These are phyloP conservation scores for Acrocera orbiculus DNA, from an alignment of 2,888 invertebrate genomes.

Conservation along the genomic window DNA sequence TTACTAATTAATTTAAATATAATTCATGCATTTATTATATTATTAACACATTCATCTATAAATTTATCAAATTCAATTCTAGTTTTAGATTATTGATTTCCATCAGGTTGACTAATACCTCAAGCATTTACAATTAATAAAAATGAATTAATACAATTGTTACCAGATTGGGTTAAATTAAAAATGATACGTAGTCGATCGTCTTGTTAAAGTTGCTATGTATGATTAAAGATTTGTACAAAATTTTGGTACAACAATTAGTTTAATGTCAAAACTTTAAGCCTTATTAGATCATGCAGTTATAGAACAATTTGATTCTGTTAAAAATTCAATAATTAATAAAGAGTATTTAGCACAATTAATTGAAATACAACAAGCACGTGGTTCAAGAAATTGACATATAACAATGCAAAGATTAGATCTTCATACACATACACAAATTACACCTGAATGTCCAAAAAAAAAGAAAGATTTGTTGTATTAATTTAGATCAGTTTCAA, in stretches of 20 bases:
- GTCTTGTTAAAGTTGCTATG: constrained; percentile 72
- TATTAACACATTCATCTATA: constrained; percentile 51
- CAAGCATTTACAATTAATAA: constrained; percentile 62
- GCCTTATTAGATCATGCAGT: constrained; percentile 66
- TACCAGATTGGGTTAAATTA: constrained; percentile 86
- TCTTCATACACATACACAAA: constrained; percentile 45
- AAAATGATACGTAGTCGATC: constrained; percentile 72
- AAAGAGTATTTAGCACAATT: constrained; percentile 83
- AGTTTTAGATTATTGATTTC: constrained; percentile 77
- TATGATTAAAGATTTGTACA: constrained; percentile 82
- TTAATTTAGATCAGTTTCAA: constrained; percentile 16
- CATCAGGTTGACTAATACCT: constrained; percentile 50
- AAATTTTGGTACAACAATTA: constrained; percentile 86
- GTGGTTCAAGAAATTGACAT: constrained; percentile 74
- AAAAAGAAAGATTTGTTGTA: too few relatives aligned
- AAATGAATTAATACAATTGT: constrained; percentile 67
- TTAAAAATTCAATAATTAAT: constrained; percentile 71
- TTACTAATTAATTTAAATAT: constrained; percentile 32
- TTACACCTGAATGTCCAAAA: too few relatives aligned
- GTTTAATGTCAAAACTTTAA: constrained; percentile 67
- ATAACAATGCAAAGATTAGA: constrained; percentile 65
- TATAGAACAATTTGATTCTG: constrained; percentile 47
- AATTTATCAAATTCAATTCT: constrained; percentile 27
- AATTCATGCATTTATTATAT: constrained; percentile 68
- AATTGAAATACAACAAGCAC: constrained; percentile 72